Conservation (phyloP, 1,140 invertebrate species). For the Phymastichus coffea region DNA sequence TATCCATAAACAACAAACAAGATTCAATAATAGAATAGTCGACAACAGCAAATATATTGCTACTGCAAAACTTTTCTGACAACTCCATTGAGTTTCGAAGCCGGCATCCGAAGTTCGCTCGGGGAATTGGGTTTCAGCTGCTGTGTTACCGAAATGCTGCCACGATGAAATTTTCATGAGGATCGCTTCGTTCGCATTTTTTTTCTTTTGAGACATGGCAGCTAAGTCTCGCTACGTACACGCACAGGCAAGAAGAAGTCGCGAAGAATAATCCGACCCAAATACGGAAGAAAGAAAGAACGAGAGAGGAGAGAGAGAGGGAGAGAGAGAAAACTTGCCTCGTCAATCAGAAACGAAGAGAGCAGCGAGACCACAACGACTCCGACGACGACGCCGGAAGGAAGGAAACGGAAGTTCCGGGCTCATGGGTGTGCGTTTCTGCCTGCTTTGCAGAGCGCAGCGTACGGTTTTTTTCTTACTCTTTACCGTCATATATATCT, state of each 20-base stretch:
- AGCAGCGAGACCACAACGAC: too few relatives aligned
- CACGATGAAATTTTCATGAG: conserved; percentile 53
- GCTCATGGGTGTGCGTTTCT: conserved; percentile 28
- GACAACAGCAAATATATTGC: too few relatives aligned
- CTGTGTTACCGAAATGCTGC: too few relatives aligned
- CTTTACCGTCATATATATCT: too few relatives aligned
- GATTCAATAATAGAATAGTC: too few relatives aligned
- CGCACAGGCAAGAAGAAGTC: conserved; percentile 11
- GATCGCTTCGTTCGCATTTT: conserved; percentile 31
- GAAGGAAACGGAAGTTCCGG: conserved; percentile 44
- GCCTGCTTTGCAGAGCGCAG: conserved; percentile 2
- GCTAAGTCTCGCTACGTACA: background rate
- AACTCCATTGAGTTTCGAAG: too few relatives aligned
- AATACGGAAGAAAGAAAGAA: conserved; percentile 49
- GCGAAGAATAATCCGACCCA: conserved; percentile 45
- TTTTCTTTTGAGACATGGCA: background rate
- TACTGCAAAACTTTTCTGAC: conserved; percentile 23
- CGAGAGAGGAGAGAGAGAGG: conserved; percentile 20
- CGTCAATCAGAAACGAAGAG: conserved; percentile 50
- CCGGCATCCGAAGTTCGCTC: too few relatives aligned
- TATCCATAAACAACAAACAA: too few relatives aligned
- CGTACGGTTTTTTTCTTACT: too few relatives aligned
- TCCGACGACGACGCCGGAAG: conserved; percentile 52
- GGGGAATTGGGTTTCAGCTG: too few relatives aligned
- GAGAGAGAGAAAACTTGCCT: conserved; percentile 45